Conservation (phyloP, 35 echinoderm and acorn worm genomes). For the Chiridota heheva region DNA sequence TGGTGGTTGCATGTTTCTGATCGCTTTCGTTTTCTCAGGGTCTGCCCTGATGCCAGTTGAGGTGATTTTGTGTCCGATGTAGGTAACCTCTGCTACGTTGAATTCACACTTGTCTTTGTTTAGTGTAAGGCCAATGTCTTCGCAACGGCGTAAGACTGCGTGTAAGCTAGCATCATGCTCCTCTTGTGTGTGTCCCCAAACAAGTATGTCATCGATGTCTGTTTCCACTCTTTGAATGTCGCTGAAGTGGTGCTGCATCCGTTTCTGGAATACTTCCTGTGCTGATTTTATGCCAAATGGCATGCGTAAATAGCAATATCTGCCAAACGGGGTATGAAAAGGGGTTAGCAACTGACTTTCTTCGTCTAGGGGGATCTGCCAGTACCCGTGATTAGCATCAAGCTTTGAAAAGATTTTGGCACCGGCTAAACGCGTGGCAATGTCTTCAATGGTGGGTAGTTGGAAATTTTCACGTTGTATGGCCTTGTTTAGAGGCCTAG, state of each 20-base stretch:
- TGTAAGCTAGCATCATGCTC: slow-evolving; percentile 51
- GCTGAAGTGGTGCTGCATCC: slow-evolving; percentile 17
- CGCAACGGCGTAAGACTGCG: slow-evolving; percentile 28
- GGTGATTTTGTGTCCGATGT: not conserved
- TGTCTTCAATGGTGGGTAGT: slow-evolving; percentile 43
- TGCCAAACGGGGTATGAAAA: slow-evolving; percentile 52
- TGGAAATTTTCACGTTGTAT: slow-evolving; percentile 54
- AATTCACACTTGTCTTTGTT: slow-evolving; percentile 1
- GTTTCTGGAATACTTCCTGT: slow-evolving; percentile 33
- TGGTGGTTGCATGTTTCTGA: slow-evolving; percentile 21
- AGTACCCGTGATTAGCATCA: slow-evolving; percentile 64
- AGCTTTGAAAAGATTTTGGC: slow-evolving; percentile 61
- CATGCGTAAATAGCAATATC: slow-evolving; percentile 12
- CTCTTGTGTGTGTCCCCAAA: slow-evolving; percentile 33
- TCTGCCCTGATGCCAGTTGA: slow-evolving; percentile 3
- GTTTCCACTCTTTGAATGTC: slow-evolving; percentile 34
- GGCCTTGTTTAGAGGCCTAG: slow-evolving; percentile 34
- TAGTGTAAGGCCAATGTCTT: slow-evolving; percentile 23
- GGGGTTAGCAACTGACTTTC: slow-evolving; percentile 42
- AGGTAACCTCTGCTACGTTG: not conserved
- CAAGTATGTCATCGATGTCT: slow-evolving; percentile 60
- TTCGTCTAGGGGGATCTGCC: slow-evolving; percentile 41
- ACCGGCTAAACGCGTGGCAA: slow-evolving; percentile 31
- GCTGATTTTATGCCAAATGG: slow-evolving; percentile 55
- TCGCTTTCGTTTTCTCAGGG: not conserved